Percentiles rank a stretch among this genome's conserved stretches.
Conservation (phyloP, 2,113 vertebrate species). For the Scophthalmus maximus region DNA sequence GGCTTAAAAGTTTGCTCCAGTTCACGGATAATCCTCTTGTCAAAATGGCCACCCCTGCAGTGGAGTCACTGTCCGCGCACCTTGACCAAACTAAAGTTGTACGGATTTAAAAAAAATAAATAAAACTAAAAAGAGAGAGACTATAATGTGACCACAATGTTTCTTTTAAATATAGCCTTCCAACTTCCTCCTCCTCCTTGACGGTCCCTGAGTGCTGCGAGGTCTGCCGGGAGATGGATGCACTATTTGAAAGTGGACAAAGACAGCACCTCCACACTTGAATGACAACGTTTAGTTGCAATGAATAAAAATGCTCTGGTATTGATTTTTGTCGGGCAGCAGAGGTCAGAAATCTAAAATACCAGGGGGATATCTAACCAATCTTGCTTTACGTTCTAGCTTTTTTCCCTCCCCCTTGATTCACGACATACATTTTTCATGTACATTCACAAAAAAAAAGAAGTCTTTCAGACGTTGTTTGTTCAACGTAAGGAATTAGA, state of each 20-base stretch:
- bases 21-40: conserved; percentile 73
- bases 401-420: background rate
- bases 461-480: too few species aligned
- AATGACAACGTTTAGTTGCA: background rate
- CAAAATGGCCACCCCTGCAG: conserved; percentile 44
- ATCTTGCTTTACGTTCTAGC: background rate
- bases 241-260: background rate
- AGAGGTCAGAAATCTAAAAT: background rate
- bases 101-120: conserved; percentile 20
- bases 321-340: background rate
- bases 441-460: background rate
- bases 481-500: background rate
- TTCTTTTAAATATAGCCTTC: background rate
- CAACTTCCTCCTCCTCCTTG: background rate
- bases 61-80: conserved; percentile 44
- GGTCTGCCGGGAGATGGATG: background rate
- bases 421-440: background rate
- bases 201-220: background rate
- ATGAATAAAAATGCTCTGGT: background rate
- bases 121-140: background rate
- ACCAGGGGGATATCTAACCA: background rate
- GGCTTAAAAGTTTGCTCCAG: conserved; percentile 63
- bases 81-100: conserved; percentile 50
- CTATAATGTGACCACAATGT: background rate
- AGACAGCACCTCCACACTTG: background rate